These are phyloP conservation scores for Scaeva pyrastri DNA, from an alignment of 2,888 invertebrate genomes.

Conservation along the genomic window DNA sequence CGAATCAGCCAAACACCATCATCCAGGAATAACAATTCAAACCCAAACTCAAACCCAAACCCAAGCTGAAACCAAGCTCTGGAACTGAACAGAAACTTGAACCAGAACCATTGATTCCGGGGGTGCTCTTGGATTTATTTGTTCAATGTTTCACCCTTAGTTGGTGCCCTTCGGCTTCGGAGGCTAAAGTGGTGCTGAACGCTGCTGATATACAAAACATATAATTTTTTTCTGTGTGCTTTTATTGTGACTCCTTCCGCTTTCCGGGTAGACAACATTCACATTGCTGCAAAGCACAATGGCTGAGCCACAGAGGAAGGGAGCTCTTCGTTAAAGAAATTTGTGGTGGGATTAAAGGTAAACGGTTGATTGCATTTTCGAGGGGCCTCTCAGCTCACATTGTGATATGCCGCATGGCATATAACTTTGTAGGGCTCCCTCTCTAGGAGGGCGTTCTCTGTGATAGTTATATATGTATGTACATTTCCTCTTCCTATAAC, in stretches of 20 bases:
- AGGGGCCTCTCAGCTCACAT: neutral
- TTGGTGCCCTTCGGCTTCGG: slow-evolving; percentile 19
- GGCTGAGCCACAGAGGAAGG: neutral
- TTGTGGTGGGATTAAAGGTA: slow-evolving; percentile 72
- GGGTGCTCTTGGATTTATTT: slow-evolving; percentile 67
- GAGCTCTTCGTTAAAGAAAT: slow-evolving; percentile 50
- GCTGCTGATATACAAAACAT: slow-evolving; percentile 41
- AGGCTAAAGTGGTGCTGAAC: slow-evolving; percentile 43
- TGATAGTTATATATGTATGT: neutral
- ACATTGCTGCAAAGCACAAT: slow-evolving; percentile 1
- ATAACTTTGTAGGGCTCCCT: no score
- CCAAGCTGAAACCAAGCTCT: slow-evolving; percentile 28
- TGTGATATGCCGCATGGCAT: no score
- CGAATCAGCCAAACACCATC: slow-evolving; percentile 22
- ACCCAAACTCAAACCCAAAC: no score
- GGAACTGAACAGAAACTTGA: neutral
- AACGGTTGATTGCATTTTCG: slow-evolving; percentile 69
- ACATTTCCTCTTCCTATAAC: neutral
- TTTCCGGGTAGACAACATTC: slow-evolving; percentile 16
- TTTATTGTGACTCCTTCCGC: slow-evolving; percentile 31
- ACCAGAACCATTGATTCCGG: slow-evolving; percentile 58
- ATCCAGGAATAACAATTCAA: neutral
- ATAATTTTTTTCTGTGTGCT: slow-evolving; percentile 41
- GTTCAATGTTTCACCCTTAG: slow-evolving; percentile 53
- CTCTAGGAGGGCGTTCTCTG: neutral